These are phyloP conservation scores for Lacanobia wlatinum DNA, from an alignment of 2,888 invertebrate genomes.

Conservation along the genomic window DNA sequence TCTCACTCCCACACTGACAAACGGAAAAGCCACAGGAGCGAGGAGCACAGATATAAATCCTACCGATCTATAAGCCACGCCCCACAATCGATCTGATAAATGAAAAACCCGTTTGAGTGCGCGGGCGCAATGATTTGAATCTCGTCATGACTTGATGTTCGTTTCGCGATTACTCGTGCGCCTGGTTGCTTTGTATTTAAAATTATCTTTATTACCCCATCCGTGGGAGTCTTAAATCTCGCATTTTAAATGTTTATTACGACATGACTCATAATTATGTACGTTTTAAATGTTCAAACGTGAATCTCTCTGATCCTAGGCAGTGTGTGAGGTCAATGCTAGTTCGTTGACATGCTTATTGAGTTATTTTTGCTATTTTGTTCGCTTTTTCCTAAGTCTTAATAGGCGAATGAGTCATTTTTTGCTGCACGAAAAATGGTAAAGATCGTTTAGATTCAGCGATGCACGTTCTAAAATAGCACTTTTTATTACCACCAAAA, in stretches of 20 bases:
- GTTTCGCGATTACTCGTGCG: constrained; percentile 79
- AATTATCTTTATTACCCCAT: constrained; percentile 86
- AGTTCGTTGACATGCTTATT: constrained; percentile 63
- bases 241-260: constrained; percentile 79
- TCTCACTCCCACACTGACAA: constrained; percentile 61
- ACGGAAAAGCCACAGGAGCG: constrained; percentile 50
- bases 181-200: constrained; percentile 80
- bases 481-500: constrained; percentile 2
- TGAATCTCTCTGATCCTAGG: constrained; percentile 63
- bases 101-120: constrained; percentile 80
- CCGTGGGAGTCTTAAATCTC: constrained; percentile 83
- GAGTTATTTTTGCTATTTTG: constrained; percentile 44
- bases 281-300: constrained; percentile 73
- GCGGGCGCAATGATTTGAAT: constrained; percentile 81
- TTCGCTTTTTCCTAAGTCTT: constrained; percentile 29
- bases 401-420: constrained; percentile 31
- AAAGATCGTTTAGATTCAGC: constrained; percentile 29
- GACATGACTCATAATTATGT: constrained; percentile 79
- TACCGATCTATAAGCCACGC: constrained; percentile 79
- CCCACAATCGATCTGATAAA: constrained; percentile 88
- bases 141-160: constrained; percentile 79
- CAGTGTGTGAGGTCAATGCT: constrained; percentile 57
- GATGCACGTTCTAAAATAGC: constrained; percentile 33
- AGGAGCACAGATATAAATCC: constrained; percentile 74
- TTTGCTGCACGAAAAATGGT: constrained; percentile 31